Evolutionary conservation across 2,888 invertebrate genomes (phyloP).

Genomic region (Lutraria lutraria): DNA sequence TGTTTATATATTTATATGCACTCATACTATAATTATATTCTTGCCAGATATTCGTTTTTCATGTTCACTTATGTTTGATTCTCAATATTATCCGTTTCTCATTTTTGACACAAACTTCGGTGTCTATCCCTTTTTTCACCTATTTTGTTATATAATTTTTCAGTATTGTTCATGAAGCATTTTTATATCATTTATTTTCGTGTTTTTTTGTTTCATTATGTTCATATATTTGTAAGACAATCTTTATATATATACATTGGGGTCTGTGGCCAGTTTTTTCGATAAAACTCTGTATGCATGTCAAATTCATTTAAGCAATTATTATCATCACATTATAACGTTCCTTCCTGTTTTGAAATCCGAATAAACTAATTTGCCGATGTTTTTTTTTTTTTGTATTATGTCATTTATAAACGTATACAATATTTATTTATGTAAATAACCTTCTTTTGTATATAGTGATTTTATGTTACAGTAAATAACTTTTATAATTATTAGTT

Average conservation of each 20-base stretch:
- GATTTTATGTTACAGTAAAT: slow-evolving; percentile 31
- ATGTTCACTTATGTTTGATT: background rate
- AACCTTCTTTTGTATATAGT: slow-evolving; percentile 31
- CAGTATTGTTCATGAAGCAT: slow-evolving; percentile 16
- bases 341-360: background rate
- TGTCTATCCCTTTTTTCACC: background rate
- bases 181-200: background rate
- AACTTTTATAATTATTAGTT: slow-evolving; percentile 5
- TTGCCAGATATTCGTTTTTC: too few species aligned
- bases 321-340: background rate
- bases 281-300: background rate
- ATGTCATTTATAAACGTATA: slow-evolving; percentile 16
- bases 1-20: too few species aligned
- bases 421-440: slow-evolving; percentile 39
- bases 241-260: background rate
- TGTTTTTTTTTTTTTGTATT: background rate
- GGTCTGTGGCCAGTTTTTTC: slow-evolving; percentile 2
- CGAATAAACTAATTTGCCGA: background rate
- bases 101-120: background rate
- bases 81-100: background rate
- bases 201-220: background rate
- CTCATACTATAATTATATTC: too few species aligned
- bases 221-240: background rate
- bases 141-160: background rate
- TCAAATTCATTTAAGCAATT: background rate